phyloP scores from a whole-genome alignment of 2,113 vertebrate genomes.

The Engystomops pustulosus region DNA sequence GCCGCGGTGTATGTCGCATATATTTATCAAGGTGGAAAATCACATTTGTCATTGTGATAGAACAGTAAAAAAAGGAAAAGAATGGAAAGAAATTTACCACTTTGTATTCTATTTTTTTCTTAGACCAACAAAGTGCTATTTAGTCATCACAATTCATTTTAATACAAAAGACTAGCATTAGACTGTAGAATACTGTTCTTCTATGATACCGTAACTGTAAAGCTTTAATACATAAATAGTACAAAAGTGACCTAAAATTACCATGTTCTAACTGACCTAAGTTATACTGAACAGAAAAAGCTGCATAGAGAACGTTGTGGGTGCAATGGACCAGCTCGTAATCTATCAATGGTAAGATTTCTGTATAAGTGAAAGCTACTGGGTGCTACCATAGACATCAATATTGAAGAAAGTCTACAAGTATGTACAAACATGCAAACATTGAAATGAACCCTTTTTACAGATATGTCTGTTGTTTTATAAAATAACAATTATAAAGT shows the following conservation, averaged over 20 bases:
- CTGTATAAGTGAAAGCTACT: no score
- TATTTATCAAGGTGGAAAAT: slow-evolving; percentile 21
- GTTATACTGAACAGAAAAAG: background rate
- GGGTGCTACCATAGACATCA: no score
- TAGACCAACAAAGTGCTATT: background rate
- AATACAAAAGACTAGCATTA: background rate
- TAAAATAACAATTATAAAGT: no score
- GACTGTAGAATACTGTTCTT: background rate
- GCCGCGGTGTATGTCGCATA: slow-evolving; percentile 22
- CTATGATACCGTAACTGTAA: no score
- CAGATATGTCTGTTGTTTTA: no score
- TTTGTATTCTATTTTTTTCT: background rate
- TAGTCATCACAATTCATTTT: background rate
- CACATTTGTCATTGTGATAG: slow-evolving; percentile 16
- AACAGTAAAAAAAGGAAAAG: background rate
- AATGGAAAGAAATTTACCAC: slow-evolving; percentile 9
- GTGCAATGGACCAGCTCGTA: background rate
- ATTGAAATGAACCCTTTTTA: no score
- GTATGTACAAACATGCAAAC: background rate
- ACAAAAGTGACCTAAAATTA: no score
- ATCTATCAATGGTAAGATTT: background rate
- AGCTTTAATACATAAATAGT: background rate
- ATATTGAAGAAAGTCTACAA: background rate
- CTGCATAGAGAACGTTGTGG: background rate
- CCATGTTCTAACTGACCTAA: no score